A percentile compares a stretch with the other conserved stretches of the same genome.
These are phyloP conservation scores for Parotia lawesii DNA, from an alignment of 2,113 vertebrate genomes.

Conservation along the genomic window DNA sequence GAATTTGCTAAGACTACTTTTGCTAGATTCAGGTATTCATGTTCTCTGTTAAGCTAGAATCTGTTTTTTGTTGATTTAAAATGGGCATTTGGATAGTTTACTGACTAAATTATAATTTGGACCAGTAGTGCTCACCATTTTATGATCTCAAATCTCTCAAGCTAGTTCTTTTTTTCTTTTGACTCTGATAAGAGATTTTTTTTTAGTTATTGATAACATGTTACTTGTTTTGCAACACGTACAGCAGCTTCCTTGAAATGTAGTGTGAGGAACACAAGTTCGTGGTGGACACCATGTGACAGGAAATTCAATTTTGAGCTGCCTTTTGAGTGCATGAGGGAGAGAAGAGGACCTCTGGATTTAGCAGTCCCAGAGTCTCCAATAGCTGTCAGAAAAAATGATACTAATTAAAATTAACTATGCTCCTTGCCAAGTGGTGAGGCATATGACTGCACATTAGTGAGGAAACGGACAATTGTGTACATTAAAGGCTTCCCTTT, in stretches of 20 bases:
- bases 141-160: neutral
- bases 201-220: neutral
- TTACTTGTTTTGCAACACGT: neutral
- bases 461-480: neutral
- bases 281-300: neutral
- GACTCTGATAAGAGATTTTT: neutral
- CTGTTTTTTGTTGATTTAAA: neutral
- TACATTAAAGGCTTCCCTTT: neutral
- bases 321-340: neutral
- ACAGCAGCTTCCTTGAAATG: neutral
- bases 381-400: neutral
- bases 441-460: neutral
- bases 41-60: neutral
- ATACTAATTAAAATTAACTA: neutral
- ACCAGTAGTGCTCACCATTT: neutral
- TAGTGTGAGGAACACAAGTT: neutral
- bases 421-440: neutral
- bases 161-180: neutral
- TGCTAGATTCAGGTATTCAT: neutral
- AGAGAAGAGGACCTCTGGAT: neutral
- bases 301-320: neutral
- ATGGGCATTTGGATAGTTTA: neutral
- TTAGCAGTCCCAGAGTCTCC: neutral
- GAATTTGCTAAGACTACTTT: neutral
- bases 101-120: neutral